These are phyloP conservation scores for Gymnodraco acuticeps DNA, from an alignment of 2,797 vertebrate species.

Conservation along the genomic window DNA sequence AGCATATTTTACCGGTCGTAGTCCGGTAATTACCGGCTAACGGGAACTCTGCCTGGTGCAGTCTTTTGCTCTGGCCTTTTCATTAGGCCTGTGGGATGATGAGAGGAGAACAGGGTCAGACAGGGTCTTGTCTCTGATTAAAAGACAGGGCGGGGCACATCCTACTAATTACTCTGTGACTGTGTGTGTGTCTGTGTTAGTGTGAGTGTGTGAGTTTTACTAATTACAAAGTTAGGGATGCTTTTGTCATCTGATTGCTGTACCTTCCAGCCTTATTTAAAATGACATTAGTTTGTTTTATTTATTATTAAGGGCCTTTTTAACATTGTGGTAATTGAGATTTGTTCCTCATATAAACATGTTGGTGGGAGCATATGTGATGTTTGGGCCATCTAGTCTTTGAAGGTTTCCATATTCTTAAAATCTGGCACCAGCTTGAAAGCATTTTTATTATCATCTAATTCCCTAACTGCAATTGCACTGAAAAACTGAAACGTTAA, in stretches of 20 bases:
- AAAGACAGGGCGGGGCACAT: slow-evolving; percentile 29
- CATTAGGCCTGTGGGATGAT: slow-evolving; percentile 44
- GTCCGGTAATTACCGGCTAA: no score
- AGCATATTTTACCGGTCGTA: no score
- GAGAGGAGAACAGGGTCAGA: slow-evolving; percentile 32
- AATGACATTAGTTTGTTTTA: background rate
- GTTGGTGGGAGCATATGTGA: background rate
- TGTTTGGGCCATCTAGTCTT: background rate
- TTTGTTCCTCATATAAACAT: background rate
- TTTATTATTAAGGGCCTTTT: background rate
- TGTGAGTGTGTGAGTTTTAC: background rate
- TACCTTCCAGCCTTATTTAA: slow-evolving; percentile 12
- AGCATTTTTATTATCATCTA: background rate
- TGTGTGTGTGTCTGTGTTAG: background rate
- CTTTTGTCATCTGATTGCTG: slow-evolving; percentile 24
- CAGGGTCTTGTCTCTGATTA: slow-evolving; percentile 46
- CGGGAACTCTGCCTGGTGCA: no score
- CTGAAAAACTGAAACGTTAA: no score
- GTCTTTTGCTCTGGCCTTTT: slow-evolving; percentile 24
- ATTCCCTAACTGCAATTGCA: background rate
- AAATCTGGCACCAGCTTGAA: background rate
- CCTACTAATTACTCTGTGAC: slow-evolving; percentile 40
- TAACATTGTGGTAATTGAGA: no score
- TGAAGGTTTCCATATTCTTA: background rate
- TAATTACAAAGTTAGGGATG: slow-evolving; percentile 25